Percentiles rank a stretch among this genome's conserved stretches.
phyloP scores from a whole-genome alignment of 2,888 invertebrate genomes.

The Cyaniris semiargus region DNA sequence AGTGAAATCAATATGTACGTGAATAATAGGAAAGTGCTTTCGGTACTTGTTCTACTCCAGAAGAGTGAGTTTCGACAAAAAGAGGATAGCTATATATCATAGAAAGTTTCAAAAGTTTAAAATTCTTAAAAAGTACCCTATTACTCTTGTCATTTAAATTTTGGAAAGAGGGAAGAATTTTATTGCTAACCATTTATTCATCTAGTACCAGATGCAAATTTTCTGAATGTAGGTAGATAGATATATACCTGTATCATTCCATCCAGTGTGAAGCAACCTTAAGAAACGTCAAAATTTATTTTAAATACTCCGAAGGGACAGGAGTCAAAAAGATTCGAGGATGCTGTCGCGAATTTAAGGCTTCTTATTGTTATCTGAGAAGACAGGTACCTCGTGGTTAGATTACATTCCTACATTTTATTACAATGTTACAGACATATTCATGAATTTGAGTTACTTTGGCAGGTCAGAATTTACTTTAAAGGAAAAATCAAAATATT shows the following conservation, averaged over 20 bases:
- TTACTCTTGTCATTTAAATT: not conserved
- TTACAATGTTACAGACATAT: not conserved
- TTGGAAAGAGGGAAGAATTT: not conserved
- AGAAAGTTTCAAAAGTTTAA: not conserved
- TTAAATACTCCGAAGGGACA: conserved; percentile 13
- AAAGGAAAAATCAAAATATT: too few species aligned
- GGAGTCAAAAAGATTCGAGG: conserved; percentile 4
- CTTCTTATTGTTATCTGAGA: conserved; percentile 23
- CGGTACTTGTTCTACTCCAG: not conserved
- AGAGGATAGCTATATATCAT: not conserved
- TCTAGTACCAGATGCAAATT: not conserved
- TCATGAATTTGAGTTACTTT: not conserved
- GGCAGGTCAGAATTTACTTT: not conserved
- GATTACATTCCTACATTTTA: not conserved
- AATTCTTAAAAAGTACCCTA: not conserved
- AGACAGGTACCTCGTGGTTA: not conserved
- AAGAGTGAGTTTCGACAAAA: not conserved
- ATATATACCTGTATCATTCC: too few species aligned
- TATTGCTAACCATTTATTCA: not conserved
- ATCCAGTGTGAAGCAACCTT: conserved; percentile 1
- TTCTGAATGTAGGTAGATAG: too few species aligned
- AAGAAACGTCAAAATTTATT: not conserved
- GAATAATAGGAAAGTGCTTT: not conserved
- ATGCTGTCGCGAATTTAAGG: conserved; percentile 4
- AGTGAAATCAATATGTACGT: conserved; percentile 14